phyloP scores from a whole-genome alignment of 2,113 vertebrate genomes.

The Alectura lathami region DNA sequence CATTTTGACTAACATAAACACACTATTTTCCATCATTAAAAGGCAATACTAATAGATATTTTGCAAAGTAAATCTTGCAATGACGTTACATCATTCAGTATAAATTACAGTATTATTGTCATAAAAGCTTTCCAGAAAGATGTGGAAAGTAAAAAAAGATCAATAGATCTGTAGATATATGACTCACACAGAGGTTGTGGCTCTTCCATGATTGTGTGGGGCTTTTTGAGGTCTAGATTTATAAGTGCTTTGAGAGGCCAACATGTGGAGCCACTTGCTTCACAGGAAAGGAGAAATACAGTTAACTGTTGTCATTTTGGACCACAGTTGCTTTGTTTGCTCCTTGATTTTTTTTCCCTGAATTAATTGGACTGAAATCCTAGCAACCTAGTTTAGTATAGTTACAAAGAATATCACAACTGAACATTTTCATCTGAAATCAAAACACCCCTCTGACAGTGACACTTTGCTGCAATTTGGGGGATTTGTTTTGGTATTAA shows the following conservation, averaged over 20 bases:
- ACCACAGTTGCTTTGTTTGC: not conserved
- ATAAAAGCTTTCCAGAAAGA: not conserved
- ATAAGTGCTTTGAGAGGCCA: not conserved
- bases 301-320: not conserved
- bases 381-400: not conserved
- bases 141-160: not conserved
- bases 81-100: not conserved
- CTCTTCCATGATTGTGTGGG: not conserved
- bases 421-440: slow-evolving; percentile 16
- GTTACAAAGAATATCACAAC: not conserved
- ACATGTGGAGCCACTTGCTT: fast-evolving
- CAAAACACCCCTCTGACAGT: not conserved
- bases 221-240: not conserved
- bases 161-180: not conserved
- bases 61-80: not conserved
- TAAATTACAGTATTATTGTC: not conserved
- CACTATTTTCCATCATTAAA: not conserved
- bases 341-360: not conserved
- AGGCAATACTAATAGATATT: not conserved
- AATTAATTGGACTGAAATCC: not conserved
- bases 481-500: not conserved
- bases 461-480: not conserved
- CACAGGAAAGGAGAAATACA: not conserved
- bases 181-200: not conserved
- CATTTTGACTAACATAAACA: not conserved